Percentiles rank a stretch among this genome's conserved stretches.
These are phyloP conservation scores for Cylas formicarius DNA, from an alignment of 1,140 invertebrate species.

Conservation along the genomic window DNA sequence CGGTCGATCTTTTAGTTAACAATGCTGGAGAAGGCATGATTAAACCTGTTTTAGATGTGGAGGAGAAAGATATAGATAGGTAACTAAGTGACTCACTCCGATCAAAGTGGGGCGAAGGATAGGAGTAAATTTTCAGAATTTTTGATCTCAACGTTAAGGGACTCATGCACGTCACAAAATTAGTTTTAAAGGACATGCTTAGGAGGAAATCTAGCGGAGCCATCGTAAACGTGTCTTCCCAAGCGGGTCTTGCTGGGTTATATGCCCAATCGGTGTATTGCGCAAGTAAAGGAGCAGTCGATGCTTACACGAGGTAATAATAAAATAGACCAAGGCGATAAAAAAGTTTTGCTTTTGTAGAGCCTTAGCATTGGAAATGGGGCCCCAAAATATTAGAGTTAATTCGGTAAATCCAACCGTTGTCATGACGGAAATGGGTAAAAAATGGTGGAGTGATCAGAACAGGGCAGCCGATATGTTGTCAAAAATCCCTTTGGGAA, in stretches of 20 bases:
- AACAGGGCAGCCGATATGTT: slow-evolving; percentile 61
- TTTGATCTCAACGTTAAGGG: slow-evolving; percentile 80
- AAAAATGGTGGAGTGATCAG: slow-evolving; percentile 71
- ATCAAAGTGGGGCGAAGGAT: not conserved
- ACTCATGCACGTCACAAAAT: slow-evolving; percentile 73
- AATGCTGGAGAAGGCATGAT: slow-evolving; percentile 64
- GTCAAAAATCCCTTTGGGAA: slow-evolving; percentile 59
- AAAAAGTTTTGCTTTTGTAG: not conserved
- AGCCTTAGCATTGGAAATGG: slow-evolving; percentile 79
- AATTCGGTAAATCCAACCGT: slow-evolving; percentile 87
- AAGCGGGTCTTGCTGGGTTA: slow-evolving; percentile 61
- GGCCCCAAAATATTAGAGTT: slow-evolving; percentile 74
- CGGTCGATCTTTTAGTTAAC: slow-evolving; percentile 72
- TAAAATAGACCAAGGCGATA: not conserved
- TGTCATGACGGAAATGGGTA: slow-evolving; percentile 81
- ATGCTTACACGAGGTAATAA: slow-evolving; percentile 51
- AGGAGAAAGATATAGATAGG: slow-evolving; percentile 61
- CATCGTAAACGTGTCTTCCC: slow-evolving; percentile 86
- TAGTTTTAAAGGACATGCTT: slow-evolving; percentile 67
- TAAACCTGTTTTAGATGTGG: slow-evolving; percentile 56
- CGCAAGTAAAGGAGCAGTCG: slow-evolving; percentile 58
- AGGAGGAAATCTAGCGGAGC: slow-evolving; percentile 58
- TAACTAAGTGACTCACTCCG: too few species aligned
- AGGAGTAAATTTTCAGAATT: slow-evolving; percentile 46
- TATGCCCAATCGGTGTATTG: slow-evolving; percentile 54